Conservation (phyloP, 2,888 invertebrate species). For the Norana najaformis region DNA sequence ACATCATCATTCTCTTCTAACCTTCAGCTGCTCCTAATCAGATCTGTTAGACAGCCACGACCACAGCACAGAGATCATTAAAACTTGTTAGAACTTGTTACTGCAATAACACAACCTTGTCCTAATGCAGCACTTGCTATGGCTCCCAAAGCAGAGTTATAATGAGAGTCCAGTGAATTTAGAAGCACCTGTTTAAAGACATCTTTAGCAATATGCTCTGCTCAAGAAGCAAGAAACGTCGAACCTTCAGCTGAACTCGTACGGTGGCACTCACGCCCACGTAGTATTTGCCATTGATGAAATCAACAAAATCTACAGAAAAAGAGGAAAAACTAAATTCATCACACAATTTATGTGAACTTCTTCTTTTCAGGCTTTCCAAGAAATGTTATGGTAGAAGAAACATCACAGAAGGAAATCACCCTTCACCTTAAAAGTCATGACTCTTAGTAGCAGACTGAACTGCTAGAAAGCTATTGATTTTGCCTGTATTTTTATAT, state of each 20-base stretch:
- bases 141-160: not conserved
- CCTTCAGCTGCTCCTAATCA: too few species aligned
- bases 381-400: too few species aligned
- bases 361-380: too few species aligned
- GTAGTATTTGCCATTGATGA: constrained; percentile 60
- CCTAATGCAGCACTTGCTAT: not conserved
- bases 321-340: not conserved
- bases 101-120: too few species aligned
- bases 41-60: too few species aligned
- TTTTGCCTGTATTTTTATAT: too few species aligned
- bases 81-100: too few species aligned
- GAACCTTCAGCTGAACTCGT: constrained; percentile 60
- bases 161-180: too few species aligned
- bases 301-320: constrained; percentile 60
- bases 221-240: not conserved
- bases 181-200: not conserved
- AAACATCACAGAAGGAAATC: not conserved
- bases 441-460: not conserved
- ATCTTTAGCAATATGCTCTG: not conserved
- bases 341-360: not conserved
- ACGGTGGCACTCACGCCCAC: constrained; percentile 64
- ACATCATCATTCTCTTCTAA: too few species aligned
- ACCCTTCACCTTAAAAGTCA: not conserved
- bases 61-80: too few species aligned
- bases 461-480: too few species aligned